Percentiles rank a stretch among this genome's conserved stretches.
Evolutionary conservation across 30 jellyfish, hydroid and myxozoan species (phyloP).

Genomic region (Phacellophora camtschatica): DNA sequence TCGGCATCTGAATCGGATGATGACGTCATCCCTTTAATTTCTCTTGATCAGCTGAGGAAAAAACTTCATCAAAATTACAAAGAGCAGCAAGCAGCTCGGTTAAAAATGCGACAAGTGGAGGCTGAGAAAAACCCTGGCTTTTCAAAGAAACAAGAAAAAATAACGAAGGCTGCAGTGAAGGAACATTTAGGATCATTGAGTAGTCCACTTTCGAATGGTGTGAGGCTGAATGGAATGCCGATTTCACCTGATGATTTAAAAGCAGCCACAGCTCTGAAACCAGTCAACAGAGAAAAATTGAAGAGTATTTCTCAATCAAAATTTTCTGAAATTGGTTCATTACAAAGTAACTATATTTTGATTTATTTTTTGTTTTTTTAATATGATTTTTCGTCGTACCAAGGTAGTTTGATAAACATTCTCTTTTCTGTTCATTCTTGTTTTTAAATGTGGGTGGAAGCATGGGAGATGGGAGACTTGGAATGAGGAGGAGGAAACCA

Average conservation of each 20-base stretch:
- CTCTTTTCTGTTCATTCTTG: too few species aligned
- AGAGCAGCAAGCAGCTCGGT: conserved; percentile 46
- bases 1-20: conserved; percentile 6
- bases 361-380: background rate
- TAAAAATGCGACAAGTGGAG: conserved; percentile 47
- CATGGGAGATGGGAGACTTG: too few species aligned
- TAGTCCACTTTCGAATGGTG: background rate
- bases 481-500: too few species aligned
- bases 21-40: conserved; percentile 22
- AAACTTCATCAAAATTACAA: conserved; percentile 17
- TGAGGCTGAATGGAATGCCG: conserved; percentile 9
- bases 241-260: conserved; percentile 52
- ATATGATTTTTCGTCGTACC: too few species aligned
- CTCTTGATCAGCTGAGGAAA: conserved; percentile 48
- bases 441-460: too few species aligned
- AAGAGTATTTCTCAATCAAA: background rate
- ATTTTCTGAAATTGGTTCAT: background rate
- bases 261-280: conserved; percentile 36
- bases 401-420: too few species aligned
- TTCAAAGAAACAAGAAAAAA: conserved; percentile 15
- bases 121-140: conserved; percentile 22
- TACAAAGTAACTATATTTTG: background rate
- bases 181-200: conserved; percentile 1
- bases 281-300: conserved; percentile 36
- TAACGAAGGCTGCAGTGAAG: conserved; percentile 46